phyloP scores from a whole-genome alignment of 2,113 vertebrate species.

The Nansenia antarctica region DNA sequence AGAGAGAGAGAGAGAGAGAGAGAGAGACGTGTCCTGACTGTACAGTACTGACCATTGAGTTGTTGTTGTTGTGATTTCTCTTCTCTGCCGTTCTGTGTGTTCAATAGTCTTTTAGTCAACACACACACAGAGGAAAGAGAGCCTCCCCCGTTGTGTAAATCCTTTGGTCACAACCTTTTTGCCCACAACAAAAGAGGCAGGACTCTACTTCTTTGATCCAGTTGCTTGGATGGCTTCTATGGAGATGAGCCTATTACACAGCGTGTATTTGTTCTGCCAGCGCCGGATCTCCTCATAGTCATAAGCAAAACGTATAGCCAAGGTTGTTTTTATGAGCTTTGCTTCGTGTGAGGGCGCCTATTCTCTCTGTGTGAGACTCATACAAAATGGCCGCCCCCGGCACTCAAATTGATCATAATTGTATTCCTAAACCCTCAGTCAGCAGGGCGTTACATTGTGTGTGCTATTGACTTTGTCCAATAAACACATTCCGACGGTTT shows the following conservation, averaged over 20 bases:
- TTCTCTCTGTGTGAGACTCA: slow-evolving; percentile 71
- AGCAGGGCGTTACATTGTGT: slow-evolving; percentile 70
- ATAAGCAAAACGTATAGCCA: slow-evolving; percentile 63
- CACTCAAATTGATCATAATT: slow-evolving; percentile 75
- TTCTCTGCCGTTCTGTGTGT: neutral
- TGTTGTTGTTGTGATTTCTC: neutral
- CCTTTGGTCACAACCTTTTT: too few relatives aligned
- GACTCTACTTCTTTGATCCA: slow-evolving; percentile 36
- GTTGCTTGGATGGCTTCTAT: slow-evolving; percentile 23
- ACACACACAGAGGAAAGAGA: too few relatives aligned
- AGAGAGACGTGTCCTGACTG: neutral
- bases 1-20: neutral
- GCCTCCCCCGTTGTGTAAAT: too few relatives aligned
- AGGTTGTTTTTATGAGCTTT: slow-evolving; percentile 67
- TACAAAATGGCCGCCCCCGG: slow-evolving; percentile 69
- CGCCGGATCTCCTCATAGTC: slow-evolving; percentile 56
- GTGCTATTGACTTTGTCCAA: slow-evolving; percentile 73
- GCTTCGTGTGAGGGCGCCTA: slow-evolving; percentile 53
- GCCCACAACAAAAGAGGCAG: neutral
- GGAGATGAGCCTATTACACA: slow-evolving; percentile 57
- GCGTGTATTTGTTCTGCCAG: slow-evolving; percentile 61
- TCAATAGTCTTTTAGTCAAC: too few relatives aligned
- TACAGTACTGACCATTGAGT: neutral
- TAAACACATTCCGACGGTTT: slow-evolving; percentile 71
- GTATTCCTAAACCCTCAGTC: slow-evolving; percentile 71